phyloP scores from a whole-genome alignment of 2,113 vertebrate genomes.

The Pomatostomus ruficeps region DNA sequence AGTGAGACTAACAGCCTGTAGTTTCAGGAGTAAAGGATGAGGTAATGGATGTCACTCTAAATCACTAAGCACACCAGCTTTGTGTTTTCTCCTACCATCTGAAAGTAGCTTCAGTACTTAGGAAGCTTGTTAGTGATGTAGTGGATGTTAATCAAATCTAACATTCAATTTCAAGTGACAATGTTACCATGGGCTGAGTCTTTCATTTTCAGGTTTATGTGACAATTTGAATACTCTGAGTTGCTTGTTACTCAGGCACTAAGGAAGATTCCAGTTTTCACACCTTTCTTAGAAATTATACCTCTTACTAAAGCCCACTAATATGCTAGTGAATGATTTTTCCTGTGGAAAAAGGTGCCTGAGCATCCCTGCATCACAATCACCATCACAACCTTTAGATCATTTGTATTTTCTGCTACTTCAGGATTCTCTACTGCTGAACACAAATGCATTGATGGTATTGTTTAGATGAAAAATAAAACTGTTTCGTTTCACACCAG shows the following conservation, averaged over 20 bases:
- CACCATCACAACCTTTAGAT: not conserved
- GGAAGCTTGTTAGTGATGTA: not conserved
- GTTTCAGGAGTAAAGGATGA: not conserved
- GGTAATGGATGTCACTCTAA: constrained; percentile 1
- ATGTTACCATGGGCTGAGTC: not conserved
- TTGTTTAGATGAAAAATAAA: not conserved
- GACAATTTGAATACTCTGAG: not conserved
- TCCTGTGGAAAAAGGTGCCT: not conserved
- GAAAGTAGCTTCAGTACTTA: not conserved
- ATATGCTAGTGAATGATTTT: not conserved
- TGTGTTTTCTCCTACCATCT: not conserved
- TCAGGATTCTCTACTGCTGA: not conserved
- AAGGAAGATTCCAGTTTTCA: not conserved
- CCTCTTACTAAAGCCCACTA: not conserved
- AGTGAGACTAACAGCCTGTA: not conserved
- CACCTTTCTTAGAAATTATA: not conserved
- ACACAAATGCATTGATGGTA: not conserved
- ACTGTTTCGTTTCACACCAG: not conserved
- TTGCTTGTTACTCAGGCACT: not conserved
- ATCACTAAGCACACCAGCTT: constrained; percentile 7
- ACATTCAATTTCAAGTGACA: not conserved
- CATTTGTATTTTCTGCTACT: not conserved
- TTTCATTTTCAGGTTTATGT: not conserved
- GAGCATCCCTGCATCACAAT: not conserved
- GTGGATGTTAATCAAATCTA: constrained; percentile 26